Evolutionary conservation across 2,797 vertebrate species (phyloP).

Genomic region (Cygnus olor): DNA sequence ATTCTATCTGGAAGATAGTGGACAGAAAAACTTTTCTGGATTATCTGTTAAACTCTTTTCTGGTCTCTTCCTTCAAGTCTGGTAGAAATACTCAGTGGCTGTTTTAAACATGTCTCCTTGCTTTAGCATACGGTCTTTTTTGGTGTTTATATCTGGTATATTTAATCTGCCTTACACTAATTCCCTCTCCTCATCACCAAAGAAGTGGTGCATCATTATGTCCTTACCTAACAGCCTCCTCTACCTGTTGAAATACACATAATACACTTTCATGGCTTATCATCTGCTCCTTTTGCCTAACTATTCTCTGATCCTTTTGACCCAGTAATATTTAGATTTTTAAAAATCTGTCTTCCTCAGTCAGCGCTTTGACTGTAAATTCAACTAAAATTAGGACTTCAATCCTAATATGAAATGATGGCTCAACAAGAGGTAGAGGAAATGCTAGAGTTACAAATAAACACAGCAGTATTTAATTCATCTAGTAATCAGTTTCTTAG

Average conservation of each 20-base stretch:
- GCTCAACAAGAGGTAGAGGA: conserved; percentile 45
- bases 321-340: background rate
- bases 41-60: background rate
- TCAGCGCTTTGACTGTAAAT: conserved; percentile 4
- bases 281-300: background rate
- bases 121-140: background rate
- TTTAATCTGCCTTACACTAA: background rate
- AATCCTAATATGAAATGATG: conserved; percentile 42
- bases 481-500: background rate
- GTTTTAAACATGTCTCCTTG: background rate
- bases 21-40: background rate
- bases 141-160: background rate
- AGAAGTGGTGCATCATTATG: background rate
- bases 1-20: background rate
- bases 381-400: conserved; percentile 41
- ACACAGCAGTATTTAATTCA: background rate
- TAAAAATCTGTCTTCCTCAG: conserved; percentile 1
- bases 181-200: background rate
- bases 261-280: background rate
- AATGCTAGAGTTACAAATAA: conserved; percentile 35
- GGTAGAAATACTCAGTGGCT: background rate
- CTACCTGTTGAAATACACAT: background rate
- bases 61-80: background rate
- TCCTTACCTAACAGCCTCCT: background rate
- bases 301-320: background rate